These are phyloP conservation scores for Globia sparganii DNA, from an alignment of 2,888 invertebrate species.

Conservation along the genomic window DNA sequence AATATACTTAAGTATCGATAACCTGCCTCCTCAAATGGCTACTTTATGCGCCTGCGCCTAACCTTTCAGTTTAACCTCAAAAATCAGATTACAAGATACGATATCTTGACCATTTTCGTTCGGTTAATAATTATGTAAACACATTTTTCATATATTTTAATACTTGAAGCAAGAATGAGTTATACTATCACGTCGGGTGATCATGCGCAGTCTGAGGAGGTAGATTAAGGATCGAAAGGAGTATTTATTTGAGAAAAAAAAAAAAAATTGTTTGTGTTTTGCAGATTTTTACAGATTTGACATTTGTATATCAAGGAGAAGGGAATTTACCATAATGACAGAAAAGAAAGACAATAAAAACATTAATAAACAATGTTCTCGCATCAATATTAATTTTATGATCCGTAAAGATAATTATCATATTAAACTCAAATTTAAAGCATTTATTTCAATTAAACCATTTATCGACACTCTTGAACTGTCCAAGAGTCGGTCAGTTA, in stretches of 20 bases:
- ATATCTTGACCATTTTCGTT: constrained; percentile 47
- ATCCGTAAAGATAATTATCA: background rate
- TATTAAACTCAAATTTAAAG: background rate
- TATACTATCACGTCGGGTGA: background rate
- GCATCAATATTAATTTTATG: background rate
- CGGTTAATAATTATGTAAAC: constrained; percentile 53
- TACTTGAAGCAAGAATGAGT: constrained; percentile 3
- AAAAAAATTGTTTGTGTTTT: background rate
- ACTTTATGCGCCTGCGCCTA: constrained; percentile 54
- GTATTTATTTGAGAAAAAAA: background rate
- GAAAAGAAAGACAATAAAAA: background rate
- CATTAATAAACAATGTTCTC: background rate
- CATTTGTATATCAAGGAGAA: background rate
- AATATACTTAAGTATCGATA: constrained; percentile 21
- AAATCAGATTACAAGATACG: constrained; percentile 60
- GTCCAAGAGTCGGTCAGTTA: background rate
- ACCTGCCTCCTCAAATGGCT: constrained; percentile 37
- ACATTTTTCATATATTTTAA: constrained; percentile 39
- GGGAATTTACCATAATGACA: too few species aligned
- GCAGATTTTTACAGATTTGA: background rate
- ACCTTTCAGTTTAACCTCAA: constrained; percentile 63
- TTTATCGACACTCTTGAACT: background rate
- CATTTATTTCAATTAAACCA: background rate
- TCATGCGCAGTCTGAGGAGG: background rate
- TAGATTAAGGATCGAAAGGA: background rate